Evolutionary conservation across 2,888 invertebrate species (phyloP), one percentile per base, ranked within the genome.

Genomic region (Nomada fabriciana): DNA sequence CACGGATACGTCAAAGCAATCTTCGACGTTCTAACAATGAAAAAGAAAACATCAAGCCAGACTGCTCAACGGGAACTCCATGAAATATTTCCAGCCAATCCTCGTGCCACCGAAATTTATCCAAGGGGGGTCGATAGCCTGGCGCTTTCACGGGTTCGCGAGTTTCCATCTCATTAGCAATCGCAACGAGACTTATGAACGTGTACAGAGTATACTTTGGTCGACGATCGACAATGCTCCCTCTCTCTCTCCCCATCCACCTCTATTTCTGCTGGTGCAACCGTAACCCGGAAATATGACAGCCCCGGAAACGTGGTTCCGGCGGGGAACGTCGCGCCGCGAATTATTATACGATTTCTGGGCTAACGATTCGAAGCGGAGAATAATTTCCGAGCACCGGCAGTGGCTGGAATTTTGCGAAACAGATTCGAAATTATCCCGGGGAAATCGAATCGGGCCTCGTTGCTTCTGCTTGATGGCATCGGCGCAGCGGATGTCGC

Each of bases 261-360:
- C 50, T 15, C 13, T 50, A 36, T 9, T 53, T 20, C 65, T 36
- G 7, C 36, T 7, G 36, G 36, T 61, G 75, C 61, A 75, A 75
- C 25, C 75, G 69, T 53, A 61, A 60, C 52, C 75, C 69, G 75
- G 61, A 75, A 75, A 75, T 73, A 73, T 65, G 64, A 13, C 57
- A 50, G 63, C 50, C 10, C 50, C 76, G 78, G 78, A 78, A 78
- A 13, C 68, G 68, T 18, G 68, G 55, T 68, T 68, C 76, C 78
- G 76, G 55, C 63, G 50, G 74, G 20, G 65, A 52, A 52, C 77
- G 36, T 9, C 42, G 52, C 67, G 59, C 50, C 42, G 25, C 76
- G 68, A 78, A 69, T 78, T 76, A 78, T 75, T 78, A 78, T 76
- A 63, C 63, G 78, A 78, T 78, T 78, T 78, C 78, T 78, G 76